Evolutionary conservation across 2,888 invertebrate species (phyloP), one percentile per base, ranked within the genome.

Genomic region (Archips xylosteana): DNA sequence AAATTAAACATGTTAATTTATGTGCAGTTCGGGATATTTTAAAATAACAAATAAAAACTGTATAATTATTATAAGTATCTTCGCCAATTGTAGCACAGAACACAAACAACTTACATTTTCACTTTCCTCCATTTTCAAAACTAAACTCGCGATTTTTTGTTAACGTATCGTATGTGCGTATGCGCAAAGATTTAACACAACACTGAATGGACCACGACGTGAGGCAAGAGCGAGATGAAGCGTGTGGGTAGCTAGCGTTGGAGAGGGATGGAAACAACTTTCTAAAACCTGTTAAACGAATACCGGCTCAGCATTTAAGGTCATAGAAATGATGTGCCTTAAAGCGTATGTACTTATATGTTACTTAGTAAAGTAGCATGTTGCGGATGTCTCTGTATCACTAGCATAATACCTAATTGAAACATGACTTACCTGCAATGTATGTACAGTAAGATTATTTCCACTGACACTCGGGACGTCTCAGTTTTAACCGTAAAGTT

Each of bases 231-330:
- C 70, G 85, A 82, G 88, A 89, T 49, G 72, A 70, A n/a, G 62
- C 51, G 47, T 5, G 49, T 6, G 45, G 12, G 6, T 15, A 45
- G 23, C 69, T 36, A 39, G 62, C n/a, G 85, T 75, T 80, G 13
- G 85, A 89, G 70, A 51, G 85, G 83, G 90, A 86, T 70, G 74
- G 77, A 34, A 15, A 71, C 63, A 73, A 92, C 94, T 94, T 94
- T 94, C 94, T 94, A 93, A 92, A 89, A 86, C 82, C 82, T 82
- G 81, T 79, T 80, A 79, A 85, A 82, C 83, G 78, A 76, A 82
- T 83, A 79, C 80, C 32, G 57, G 57, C 57, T 9, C 23, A 32
- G 83, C 85, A 88, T 90, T 89, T 92, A 92, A 91, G 94, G 94
- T 93, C 93, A 92, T 89, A 92, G 10, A 34, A 36, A 36, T 51